Evolutionary conservation across 2,113 vertebrate species (phyloP), one percentile per base, ranked within the genome.

Genomic region (Oncorhynchus gorbuscha): DNA sequence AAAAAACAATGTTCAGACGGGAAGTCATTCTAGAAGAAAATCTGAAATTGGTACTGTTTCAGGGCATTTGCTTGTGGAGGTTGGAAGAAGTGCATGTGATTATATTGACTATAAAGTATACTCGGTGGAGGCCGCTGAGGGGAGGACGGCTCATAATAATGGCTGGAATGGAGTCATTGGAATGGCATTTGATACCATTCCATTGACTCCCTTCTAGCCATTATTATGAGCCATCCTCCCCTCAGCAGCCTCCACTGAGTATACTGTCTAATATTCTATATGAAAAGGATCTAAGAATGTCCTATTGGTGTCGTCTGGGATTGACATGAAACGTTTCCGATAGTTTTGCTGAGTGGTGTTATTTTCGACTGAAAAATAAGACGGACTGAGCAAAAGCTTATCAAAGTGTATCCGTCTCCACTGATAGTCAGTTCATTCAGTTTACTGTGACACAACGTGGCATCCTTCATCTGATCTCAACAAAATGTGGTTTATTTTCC

Each of bases 401-500:
- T 78, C 61, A 76, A 78, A 84, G 14, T 64, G n/a, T 64, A 62
- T 62, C 72, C 67, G 30, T 80, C 73, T 73, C 71, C 61, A 71
- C 71, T 71, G 49, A 64, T 74, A 81, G 77, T 66, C 74, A 76
- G 45, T 77, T 78, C 75, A 75, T 79, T 78, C 71, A 59, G 82
- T 71, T 61, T 48, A 39, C 58, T 45, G 65, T 76, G 67, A 48
- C 72, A 26, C 67, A 35, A 20, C 11, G 70, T 22, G 70, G 45
- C 82, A 84, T 83, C 14, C 68, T 79, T 90, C 79, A 85, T 79
- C 84, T 87, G 45, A 73, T 88, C 78, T 81, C 77, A 61, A 62
- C 77, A 75, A 69, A 80, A 72, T 74, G 77, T 82, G 86, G 88
- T 91, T 87, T 86, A 88, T 91, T 76, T 85, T 75, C 83, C 87